Percentiles rank a stretch among this genome's conserved stretches.
Conservation (phyloP, 2,113 vertebrate genomes). For the Callopanchax toddi region DNA sequence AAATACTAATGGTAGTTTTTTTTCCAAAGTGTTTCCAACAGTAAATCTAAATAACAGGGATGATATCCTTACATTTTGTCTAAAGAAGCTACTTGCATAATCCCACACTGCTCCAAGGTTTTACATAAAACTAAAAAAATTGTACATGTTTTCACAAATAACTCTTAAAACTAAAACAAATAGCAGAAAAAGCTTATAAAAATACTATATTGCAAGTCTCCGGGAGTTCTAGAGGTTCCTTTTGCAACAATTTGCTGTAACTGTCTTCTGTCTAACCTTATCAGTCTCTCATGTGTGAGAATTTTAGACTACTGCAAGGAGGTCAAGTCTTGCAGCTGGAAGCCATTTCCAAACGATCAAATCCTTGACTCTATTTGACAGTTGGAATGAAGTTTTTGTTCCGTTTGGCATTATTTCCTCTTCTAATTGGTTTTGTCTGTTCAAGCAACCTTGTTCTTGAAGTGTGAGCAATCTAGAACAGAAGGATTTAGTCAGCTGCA, state of each 20-base stretch:
- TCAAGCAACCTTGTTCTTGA: neutral
- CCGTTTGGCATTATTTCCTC: too few species aligned
- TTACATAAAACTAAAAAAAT: too few species aligned
- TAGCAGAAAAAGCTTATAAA: too few species aligned
- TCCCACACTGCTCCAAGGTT: too few species aligned
- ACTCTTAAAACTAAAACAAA: too few species aligned
- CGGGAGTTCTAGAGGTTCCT: neutral
- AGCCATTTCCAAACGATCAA: neutral
- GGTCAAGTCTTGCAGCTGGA: neutral
- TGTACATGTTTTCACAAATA: too few species aligned
- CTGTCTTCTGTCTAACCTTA: neutral
- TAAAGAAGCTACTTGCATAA: neutral
- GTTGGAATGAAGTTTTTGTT: neutral
- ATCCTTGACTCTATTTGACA: neutral
- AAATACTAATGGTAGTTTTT: conserved; percentile 24
- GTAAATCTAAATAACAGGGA: neutral
- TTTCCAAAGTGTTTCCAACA: too few species aligned
- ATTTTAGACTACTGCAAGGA: neutral
- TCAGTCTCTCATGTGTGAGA: neutral
- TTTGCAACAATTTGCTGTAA: neutral
- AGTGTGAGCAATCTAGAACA: neutral
- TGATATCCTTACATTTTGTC: neutral
- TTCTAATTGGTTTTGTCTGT: neutral
- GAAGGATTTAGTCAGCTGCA: neutral
- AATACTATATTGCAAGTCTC: too few species aligned